Evolutionary conservation across 2,113 vertebrate species (phyloP).

Genomic region (Alosa alosa): DNA sequence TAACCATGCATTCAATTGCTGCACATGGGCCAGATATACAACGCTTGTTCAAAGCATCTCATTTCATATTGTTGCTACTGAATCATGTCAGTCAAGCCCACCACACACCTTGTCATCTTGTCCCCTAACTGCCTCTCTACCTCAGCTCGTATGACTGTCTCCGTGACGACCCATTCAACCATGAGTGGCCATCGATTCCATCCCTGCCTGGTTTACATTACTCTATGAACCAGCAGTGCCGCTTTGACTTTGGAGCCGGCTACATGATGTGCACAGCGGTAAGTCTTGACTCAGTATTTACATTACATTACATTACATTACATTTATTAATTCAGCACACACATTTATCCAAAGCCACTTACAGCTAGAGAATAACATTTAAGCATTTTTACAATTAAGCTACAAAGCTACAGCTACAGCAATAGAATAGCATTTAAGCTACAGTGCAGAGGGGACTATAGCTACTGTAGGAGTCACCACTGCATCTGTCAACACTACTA

Average conservation of each 20-base stretch:
- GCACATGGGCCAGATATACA: slow-evolving; percentile 1
- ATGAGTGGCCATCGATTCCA: slow-evolving; percentile 86
- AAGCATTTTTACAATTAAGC: no score
- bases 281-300: slow-evolving; percentile 57
- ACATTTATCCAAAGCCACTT: no score
- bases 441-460: no score
- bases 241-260: slow-evolving; percentile 90
- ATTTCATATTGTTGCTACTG: background rate
- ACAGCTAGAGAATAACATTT: no score
- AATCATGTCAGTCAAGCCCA: background rate
- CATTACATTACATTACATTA: no score
- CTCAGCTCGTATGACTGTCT: slow-evolving; percentile 92
- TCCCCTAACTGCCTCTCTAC: slow-evolving; percentile 22
- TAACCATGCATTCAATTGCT: background rate
- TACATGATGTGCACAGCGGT: slow-evolving; percentile 94
- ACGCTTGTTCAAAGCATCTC: background rate
- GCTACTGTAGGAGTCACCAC: no score
- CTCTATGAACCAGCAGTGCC: slow-evolving; percentile 96
- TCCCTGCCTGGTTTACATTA: slow-evolving; percentile 90
- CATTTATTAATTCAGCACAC: no score
- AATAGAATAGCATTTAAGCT: no score
- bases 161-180: slow-evolving; percentile 90
- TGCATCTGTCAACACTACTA: no score
- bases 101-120: background rate
- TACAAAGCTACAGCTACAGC: no score